These are phyloP conservation scores for Vulpes ferrilata DNA, from an alignment of 2,113 vertebrate species.

Conservation along the genomic window DNA sequence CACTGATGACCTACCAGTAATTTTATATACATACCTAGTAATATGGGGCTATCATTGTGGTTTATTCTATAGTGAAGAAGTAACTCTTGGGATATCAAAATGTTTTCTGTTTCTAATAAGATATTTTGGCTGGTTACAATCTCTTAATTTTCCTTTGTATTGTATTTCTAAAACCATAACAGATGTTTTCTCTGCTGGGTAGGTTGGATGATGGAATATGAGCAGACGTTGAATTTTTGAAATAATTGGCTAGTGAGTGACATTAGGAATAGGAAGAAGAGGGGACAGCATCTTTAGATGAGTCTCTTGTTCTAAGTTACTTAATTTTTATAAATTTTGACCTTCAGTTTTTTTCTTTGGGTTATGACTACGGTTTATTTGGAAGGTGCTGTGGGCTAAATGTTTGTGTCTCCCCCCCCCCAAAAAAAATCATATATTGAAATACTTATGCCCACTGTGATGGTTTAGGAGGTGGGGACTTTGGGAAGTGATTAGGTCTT, in stretches of 20 bases:
- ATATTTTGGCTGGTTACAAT: neutral
- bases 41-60: neutral
- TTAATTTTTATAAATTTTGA: neutral
- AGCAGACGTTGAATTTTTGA: neutral
- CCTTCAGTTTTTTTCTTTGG: neutral
- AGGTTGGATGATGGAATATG: neutral
- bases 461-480: neutral
- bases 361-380: slow-evolving; percentile 15
- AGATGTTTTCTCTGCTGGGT: neutral
- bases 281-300: neutral
- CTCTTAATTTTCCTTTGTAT: neutral
- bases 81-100: neutral
- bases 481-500: neutral
- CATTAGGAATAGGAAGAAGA: neutral
- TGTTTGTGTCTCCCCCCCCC: neutral
- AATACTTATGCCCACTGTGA: neutral
- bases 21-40: neutral
- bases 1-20: neutral
- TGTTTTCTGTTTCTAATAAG: neutral
- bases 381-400: neutral
- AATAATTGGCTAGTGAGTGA: neutral
- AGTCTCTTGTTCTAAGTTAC: neutral
- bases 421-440: neutral
- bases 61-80: neutral
- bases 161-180: neutral